phyloP scores from a whole-genome alignment of 2,113 vertebrate genomes.

The Nannobrachium achirus region DNA sequence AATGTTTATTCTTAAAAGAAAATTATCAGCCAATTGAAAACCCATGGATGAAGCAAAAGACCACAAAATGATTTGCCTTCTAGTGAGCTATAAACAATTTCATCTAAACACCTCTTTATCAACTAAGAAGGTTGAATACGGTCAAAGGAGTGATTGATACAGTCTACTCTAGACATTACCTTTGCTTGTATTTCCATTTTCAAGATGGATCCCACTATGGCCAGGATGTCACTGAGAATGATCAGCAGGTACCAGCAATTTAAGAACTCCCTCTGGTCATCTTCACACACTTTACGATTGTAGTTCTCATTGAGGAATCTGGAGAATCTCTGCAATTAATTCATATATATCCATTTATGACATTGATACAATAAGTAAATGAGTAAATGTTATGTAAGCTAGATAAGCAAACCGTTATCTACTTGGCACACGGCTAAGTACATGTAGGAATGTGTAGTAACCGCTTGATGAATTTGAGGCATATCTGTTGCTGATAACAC shows the following conservation, averaged over 20 bases:
- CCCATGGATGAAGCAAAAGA: no score
- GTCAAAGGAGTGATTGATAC: no score
- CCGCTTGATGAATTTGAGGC: no score
- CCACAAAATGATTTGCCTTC: no score
- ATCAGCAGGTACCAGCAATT: conserved; percentile 96
- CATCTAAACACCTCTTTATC: no score
- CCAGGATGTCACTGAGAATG: conserved; percentile 91
- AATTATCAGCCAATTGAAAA: no score
- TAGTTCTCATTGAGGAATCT: conserved; percentile 85
- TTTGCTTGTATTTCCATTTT: conserved; percentile 99
- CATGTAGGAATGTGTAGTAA: no score
- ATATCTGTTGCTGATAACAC: no score
- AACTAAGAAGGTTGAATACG: no score
- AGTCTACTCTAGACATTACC: conserved; percentile 81
- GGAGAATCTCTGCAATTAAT: conserved; percentile 86
- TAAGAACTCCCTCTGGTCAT: conserved; percentile 88
- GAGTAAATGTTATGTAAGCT: background rate
- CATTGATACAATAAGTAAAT: background rate
- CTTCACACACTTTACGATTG: conserved; percentile 79
- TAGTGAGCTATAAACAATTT: background rate
- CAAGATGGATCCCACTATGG: conserved; percentile 90
- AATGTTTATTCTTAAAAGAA: no score
- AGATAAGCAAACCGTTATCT: background rate
- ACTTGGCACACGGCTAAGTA: no score
- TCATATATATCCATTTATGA: background rate